A percentile compares a stretch with the other conserved stretches of the same genome.
Evolutionary conservation across 2,797 vertebrate species (phyloP).

Genomic region (Cichlasoma orientale): DNA sequence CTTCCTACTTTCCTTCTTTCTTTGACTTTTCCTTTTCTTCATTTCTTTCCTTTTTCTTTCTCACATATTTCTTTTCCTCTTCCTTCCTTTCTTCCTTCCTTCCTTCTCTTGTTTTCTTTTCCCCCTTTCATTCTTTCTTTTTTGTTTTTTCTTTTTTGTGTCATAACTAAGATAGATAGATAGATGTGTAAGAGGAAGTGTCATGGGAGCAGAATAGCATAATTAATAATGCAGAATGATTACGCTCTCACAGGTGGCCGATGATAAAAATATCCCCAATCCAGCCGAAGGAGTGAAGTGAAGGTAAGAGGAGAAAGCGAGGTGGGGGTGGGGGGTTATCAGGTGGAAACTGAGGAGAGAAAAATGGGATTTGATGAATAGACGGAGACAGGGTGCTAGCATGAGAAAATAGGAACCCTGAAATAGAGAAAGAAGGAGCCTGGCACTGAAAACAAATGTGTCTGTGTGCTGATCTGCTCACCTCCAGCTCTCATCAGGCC

Average conservation of each 20-base stretch:
- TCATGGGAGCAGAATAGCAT: conserved; percentile 28
- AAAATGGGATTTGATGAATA: conserved; percentile 66
- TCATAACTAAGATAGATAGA: not conserved
- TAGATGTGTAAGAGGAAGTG: conserved; percentile 5
- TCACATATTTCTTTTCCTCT: no score
- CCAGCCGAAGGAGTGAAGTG: conserved; percentile 4
- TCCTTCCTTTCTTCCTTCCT: not conserved
- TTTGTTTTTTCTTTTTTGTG: no score
- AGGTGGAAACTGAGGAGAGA: conserved; percentile 40
- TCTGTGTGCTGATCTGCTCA: conserved; percentile 66
- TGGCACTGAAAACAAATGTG: conserved; percentile 62
- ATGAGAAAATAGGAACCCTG: conserved; percentile 66
- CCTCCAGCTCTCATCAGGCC: conserved; percentile 67
- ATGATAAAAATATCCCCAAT: conserved; percentile 69
- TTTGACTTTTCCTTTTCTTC: no score
- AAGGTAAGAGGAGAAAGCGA: not conserved
- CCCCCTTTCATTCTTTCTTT: no score
- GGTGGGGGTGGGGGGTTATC: not conserved
- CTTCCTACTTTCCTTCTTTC: not conserved
- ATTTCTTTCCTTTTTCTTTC: not conserved
- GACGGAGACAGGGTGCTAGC: conserved; percentile 58
- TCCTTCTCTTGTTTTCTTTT: not conserved
- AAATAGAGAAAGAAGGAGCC: conserved; percentile 49
- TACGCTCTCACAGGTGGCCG: conserved; percentile 71
- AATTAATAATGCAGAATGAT: conserved; percentile 76